phyloP scores from a whole-genome alignment of 2,113 vertebrate species.

The Sinocyclocheilus rhinocerous region DNA sequence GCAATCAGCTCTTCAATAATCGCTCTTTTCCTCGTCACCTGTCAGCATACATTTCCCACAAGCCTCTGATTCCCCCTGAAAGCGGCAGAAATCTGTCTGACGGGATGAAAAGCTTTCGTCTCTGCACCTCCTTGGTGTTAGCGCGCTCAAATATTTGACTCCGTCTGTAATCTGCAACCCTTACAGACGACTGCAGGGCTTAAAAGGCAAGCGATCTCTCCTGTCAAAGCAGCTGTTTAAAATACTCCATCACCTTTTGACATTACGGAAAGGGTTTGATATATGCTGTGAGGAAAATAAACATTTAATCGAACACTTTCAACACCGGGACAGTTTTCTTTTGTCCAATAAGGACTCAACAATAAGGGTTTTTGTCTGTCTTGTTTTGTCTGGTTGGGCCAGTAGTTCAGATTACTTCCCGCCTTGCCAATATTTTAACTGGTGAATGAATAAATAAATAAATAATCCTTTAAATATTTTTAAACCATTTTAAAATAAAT shows the following conservation, averaged over 20 bases:
- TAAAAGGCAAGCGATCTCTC: slow-evolving; percentile 67
- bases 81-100: slow-evolving; percentile 69
- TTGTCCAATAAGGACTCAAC: too few species aligned
- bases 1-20: slow-evolving; percentile 61
- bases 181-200: slow-evolving; percentile 59
- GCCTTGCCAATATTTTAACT: background rate
- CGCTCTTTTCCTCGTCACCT: slow-evolving; percentile 63
- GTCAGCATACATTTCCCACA: slow-evolving; percentile 63
- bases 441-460: too few species aligned
- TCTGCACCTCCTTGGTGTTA: slow-evolving; percentile 64
- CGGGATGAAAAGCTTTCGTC: slow-evolving; percentile 71
- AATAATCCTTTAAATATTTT: too few species aligned
- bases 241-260: background rate
- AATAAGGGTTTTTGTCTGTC: too few species aligned
- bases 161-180: slow-evolving; percentile 68
- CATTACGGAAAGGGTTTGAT: background rate
- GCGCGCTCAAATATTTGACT: slow-evolving; percentile 74
- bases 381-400: too few species aligned
- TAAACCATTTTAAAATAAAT: too few species aligned
- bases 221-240: slow-evolving; percentile 75
- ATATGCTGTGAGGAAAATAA: background rate
- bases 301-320: background rate
- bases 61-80: slow-evolving; percentile 69
- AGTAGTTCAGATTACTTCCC: background rate
- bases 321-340: background rate